These are phyloP conservation scores for Clarias fuscus DNA, from an alignment of 2,797 vertebrate species.

Conservation along the genomic window DNA sequence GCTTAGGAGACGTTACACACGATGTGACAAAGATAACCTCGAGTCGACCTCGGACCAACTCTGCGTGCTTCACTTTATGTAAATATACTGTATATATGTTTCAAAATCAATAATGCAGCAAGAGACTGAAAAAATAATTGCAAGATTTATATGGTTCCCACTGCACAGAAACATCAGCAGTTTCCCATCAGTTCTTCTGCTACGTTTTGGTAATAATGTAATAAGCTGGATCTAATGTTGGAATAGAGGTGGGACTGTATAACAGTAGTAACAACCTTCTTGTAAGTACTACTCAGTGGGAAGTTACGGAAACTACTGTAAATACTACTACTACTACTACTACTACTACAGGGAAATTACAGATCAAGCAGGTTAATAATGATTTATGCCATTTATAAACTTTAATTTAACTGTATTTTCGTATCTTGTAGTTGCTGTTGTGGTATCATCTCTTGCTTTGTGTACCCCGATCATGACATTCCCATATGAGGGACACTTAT, in stretches of 20 bases:
- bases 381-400: not conserved
- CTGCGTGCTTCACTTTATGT: not conserved
- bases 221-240: not conserved
- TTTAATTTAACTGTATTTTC: not conserved
- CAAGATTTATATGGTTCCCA: not conserved
- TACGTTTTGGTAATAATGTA: not conserved
- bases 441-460: not conserved
- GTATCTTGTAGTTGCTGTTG: not conserved
- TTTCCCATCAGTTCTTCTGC: not conserved
- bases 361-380: not conserved
- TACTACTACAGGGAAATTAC: not conserved
- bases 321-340: no score
- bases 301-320: no score
- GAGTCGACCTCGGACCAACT: not conserved
- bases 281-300: not conserved
- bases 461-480: no score
- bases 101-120: not conserved
- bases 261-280: not conserved
- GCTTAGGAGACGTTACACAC: not conserved
- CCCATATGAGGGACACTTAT: no score
- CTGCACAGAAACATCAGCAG: not conserved
- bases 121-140: not conserved
- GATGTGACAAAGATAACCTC: slow-evolving; percentile 8
- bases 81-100: not conserved
- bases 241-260: not conserved